Percentiles rank a stretch among this genome's conserved stretches.
These are phyloP conservation scores for Scortum barcoo DNA, from an alignment of 2,113 vertebrate genomes.

Conservation along the genomic window DNA sequence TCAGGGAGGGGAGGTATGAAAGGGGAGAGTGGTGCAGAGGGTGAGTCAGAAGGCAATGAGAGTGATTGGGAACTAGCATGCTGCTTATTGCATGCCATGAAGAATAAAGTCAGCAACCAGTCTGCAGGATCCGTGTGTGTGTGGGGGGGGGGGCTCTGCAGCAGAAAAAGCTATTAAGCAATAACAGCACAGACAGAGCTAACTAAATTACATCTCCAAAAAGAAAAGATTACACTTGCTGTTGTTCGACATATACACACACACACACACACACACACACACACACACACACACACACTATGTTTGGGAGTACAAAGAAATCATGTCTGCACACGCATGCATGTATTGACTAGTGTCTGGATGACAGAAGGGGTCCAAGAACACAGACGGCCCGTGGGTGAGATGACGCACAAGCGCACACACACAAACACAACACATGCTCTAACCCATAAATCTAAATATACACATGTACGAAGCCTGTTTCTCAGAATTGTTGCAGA, in stretches of 20 bases:
- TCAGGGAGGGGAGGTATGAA: constrained; percentile 21
- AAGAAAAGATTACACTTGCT: constrained; percentile 46
- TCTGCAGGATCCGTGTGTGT: constrained; percentile 31
- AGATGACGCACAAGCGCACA: constrained; percentile 63
- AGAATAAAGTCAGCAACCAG: constrained; percentile 67
- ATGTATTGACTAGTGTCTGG: constrained; percentile 44
- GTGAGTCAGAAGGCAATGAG: constrained; percentile 62
- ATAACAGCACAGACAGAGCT: constrained; percentile 42
- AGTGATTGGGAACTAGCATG: constrained; percentile 63
- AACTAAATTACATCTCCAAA: constrained; percentile 58
- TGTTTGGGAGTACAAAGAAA: neutral
- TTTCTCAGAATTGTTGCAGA: constrained; percentile 41
- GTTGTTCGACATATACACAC: constrained; percentile 2
- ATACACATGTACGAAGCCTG: constrained; percentile 44
- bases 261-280: constrained; percentile 11
- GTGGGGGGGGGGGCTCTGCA: neutral
- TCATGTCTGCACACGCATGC: constrained; percentile 4
- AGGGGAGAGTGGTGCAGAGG: constrained; percentile 33
- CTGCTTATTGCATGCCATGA: constrained; percentile 74
- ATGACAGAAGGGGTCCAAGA: constrained; percentile 71
- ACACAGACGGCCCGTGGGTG: constrained; percentile 73
- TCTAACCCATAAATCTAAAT: constrained; percentile 56
- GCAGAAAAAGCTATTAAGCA: constrained; percentile 52
- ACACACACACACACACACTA: constrained; percentile 4
- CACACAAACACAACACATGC: constrained; percentile 17